Percentiles rank a stretch among this genome's conserved stretches.
Conservation (phyloP, 37 sponge, comb jelly and placozoan species). For the Cladorhizidae sp. region DNA sequence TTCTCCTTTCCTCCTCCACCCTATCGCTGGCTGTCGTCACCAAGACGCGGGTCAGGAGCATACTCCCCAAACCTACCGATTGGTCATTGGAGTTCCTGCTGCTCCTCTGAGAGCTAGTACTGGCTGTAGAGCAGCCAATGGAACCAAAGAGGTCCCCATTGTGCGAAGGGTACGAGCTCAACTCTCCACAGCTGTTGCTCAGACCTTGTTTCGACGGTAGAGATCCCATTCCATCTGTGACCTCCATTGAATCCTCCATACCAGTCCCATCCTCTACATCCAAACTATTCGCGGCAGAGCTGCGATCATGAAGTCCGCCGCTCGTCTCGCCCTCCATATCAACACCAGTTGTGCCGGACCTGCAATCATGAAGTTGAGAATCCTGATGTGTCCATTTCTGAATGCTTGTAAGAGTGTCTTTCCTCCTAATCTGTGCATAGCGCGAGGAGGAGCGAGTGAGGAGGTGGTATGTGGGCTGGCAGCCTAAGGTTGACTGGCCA, state of each 20-base stretch:
- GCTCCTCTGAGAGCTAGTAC: not conserved
- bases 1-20: not conserved
- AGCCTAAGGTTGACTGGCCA: slow-evolving; percentile 58
- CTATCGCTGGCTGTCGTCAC: slow-evolving; percentile 1
- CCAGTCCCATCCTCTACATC: not conserved
- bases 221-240: not conserved
- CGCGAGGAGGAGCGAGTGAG: slow-evolving; percentile 71
- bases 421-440: slow-evolving; percentile 71
- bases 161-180: slow-evolving; percentile 19
- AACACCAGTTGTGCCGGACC: not conserved
- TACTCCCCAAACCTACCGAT: slow-evolving; percentile 17
- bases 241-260: not conserved
- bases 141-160: not conserved
- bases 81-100: slow-evolving; percentile 17
- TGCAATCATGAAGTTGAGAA: not conserved
- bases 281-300: not conserved
- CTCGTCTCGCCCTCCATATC: not conserved
- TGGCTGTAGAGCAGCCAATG: not conserved
- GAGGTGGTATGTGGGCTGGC: slow-evolving; percentile 76
- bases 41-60: slow-evolving; percentile 8
- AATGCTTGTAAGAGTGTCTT: slow-evolving; percentile 41
- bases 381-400: not conserved
- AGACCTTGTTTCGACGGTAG: slow-evolving; percentile 6
- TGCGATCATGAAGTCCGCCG: not conserved
- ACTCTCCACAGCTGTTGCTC: slow-evolving; percentile 54